Evolutionary conservation across 1,140 invertebrate species (phyloP), one percentile per base, ranked within the genome.

Genomic region (Ephestia elutella): DNA sequence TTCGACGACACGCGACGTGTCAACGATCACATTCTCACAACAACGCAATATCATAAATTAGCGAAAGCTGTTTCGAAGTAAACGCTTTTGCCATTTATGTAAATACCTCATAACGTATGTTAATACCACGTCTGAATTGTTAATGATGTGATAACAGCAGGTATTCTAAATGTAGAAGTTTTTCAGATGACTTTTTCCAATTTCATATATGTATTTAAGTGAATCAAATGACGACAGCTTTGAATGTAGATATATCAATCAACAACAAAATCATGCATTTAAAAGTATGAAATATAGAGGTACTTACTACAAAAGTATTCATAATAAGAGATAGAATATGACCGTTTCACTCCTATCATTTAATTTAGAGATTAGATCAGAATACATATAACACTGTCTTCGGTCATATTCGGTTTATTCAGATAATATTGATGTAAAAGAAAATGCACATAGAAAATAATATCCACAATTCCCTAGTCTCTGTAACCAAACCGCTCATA

Each of bases 101-200:
- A 54, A 54, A 54, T 54, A 13, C 19, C 35, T n/a, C 35, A 44
- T 21, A 25, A 48, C 21, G 20, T 56, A 56, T 56, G 54, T 10
- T 25, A 56, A 56, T 35, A 49, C 9, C 17, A 17, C 48, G 20
- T 25, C 35, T 48, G 54, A 44, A 56, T 20, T 48, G 48, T 56
- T 56, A 56, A 56, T 48, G 35, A 15, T 19, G 19, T 55, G 38
- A 48, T 48, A 48, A 56, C 11, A 56, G 4, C 54, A 20, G 38
- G n/a, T 15, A 3, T 15, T 44, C n/a, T 13, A 44, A 10, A 44
- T 17, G 38, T 15, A 10, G 38, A 15, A 44, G 15, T n/a, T 15
- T 44, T 44, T 44, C 8, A 32, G 4, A 11, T 32, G 1, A 32
- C 3, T 10, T 28, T 28, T 28, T n/a, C n/a, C 3, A 8, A 28